Percentiles rank a stretch among this genome's conserved stretches.
These are phyloP conservation scores for Aphelinus certus DNA, from an alignment of 1,140 invertebrate species.

Conservation along the genomic window DNA sequence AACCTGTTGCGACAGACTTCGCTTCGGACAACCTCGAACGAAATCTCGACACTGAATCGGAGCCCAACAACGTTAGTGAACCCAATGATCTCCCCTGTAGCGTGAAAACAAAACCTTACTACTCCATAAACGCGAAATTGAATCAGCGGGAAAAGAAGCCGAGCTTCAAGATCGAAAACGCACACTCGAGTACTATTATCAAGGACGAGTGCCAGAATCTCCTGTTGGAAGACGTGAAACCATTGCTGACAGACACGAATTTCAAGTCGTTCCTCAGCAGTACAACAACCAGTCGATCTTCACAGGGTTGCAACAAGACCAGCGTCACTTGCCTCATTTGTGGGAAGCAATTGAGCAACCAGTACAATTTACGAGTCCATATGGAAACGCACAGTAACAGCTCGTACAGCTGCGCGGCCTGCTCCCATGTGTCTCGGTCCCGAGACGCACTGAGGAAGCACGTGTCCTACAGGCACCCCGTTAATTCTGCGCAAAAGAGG, in stretches of 20 bases:
- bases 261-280: slow-evolving; percentile 54
- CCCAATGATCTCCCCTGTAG: slow-evolving; percentile 58
- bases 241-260: slow-evolving; percentile 54
- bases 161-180: slow-evolving; percentile 38
- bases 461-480: slow-evolving; percentile 84
- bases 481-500: slow-evolving; percentile 63
- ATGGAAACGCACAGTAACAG: slow-evolving; percentile 89
- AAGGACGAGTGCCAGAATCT: slow-evolving; percentile 48
- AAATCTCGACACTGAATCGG: slow-evolving; percentile 54
- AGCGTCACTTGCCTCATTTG: slow-evolving; percentile 84
- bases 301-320: slow-evolving; percentile 63
- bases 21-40: slow-evolving; percentile 51
- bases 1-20: slow-evolving; percentile 34
- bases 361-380: slow-evolving; percentile 88
- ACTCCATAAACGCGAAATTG: slow-evolving; percentile 63
- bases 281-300: slow-evolving; percentile 24
- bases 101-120: slow-evolving; percentile 63
- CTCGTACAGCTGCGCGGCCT: slow-evolving; percentile 82
- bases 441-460: slow-evolving; percentile 88
- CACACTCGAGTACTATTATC: slow-evolving; percentile 19
- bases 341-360: slow-evolving; percentile 87
- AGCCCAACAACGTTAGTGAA: slow-evolving; percentile 50
- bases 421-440: slow-evolving; percentile 84
- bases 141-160: slow-evolving; percentile 58
- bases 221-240: slow-evolving; percentile 51